Base-by-base conservation (phyloP, 1,140 invertebrate genomes). In the Trachymyrmex septentrionalis region DNA sequence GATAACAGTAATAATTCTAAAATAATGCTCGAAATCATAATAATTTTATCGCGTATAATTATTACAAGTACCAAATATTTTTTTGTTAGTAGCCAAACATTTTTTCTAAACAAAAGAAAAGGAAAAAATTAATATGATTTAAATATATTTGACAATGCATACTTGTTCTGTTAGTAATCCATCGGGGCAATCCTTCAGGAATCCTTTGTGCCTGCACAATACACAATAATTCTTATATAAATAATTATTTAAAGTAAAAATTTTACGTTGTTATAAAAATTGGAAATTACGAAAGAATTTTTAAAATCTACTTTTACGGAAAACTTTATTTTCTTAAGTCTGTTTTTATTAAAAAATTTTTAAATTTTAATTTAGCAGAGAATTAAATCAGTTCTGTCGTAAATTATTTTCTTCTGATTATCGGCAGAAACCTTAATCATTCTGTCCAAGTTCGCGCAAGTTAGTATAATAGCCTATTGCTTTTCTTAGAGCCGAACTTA, bases 131-230 rank as follows among this genome's bases (percentile, higher is more conserved):
- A 82, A 73, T 82, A 44, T 30, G 19, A 3, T 21, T 61, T 48
- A 59, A 21, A 57, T n/a, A 59, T 80, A 50, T 71, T 34, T 19
- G 16, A 73, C 38, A 84, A 12, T 44, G 48, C 57, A 63, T 95
- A 98, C 98, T 97, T 98, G 98, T 96, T 99, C 98, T 87, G 98
- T 99, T 24, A 99, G 96, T 89, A 98, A 96, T 85, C 98, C 98
- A 94, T 99, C 98, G 38, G 98, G 98, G 95, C 98, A 99, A 95
- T 99, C 98, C 96, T 98, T 99, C 69, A 99, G 96, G 94, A 99
- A 99, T 94, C 98, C 98, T 97, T 99, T 99, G 96, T 99, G 98
- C 98, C 98, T 99, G 81, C 88, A 87, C 88, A 88, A 88, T 87
- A 85, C 24, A 30, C 27, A 24, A 27, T 7, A 30, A 14, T 30